Conservation (phyloP, 2,888 invertebrate genomes). For the Meloe dianella region DNA sequence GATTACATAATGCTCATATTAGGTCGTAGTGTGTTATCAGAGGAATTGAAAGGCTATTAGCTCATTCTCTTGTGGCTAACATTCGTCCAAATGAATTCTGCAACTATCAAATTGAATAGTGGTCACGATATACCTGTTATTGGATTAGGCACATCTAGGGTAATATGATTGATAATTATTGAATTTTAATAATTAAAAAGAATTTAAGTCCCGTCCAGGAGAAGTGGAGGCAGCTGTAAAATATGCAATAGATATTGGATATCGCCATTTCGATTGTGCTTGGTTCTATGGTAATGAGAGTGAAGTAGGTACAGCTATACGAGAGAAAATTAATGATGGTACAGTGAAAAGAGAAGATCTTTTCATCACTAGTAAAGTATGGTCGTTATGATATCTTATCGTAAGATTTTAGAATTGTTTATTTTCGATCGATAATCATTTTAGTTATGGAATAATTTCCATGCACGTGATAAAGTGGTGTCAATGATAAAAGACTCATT, state of each 20-base stretch:
- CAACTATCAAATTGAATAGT: constrained; percentile 61
- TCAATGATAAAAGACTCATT: constrained; percentile 54
- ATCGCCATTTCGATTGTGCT: constrained; percentile 71
- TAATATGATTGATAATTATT: constrained; percentile 51
- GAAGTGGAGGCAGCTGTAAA: constrained; percentile 59
- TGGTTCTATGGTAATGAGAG: constrained; percentile 66
- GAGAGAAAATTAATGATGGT: constrained; percentile 67
- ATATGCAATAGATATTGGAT: constrained; percentile 68
- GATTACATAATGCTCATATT: too few relatives aligned
- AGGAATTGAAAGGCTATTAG: too few relatives aligned
- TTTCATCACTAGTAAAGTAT: constrained; percentile 69
- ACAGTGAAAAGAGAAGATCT: constrained; percentile 71
- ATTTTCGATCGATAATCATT: too few relatives aligned
- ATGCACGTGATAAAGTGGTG: constrained; percentile 64
- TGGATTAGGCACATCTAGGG: constrained; percentile 71
- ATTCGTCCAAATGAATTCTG: not conserved
- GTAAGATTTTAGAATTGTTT: too few relatives aligned
- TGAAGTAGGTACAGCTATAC: constrained; percentile 64
- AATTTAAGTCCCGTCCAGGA: constrained; percentile 48
- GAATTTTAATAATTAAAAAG: too few relatives aligned
- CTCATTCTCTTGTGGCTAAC: too few relatives aligned
- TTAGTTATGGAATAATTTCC: constrained; percentile 69
- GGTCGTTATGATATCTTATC: not conserved
- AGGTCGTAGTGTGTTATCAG: too few relatives aligned
- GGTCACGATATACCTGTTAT: constrained; percentile 66